Base-by-base conservation (phyloP, 2,113 vertebrate genomes). In the Pelobates fuscus region DNA sequence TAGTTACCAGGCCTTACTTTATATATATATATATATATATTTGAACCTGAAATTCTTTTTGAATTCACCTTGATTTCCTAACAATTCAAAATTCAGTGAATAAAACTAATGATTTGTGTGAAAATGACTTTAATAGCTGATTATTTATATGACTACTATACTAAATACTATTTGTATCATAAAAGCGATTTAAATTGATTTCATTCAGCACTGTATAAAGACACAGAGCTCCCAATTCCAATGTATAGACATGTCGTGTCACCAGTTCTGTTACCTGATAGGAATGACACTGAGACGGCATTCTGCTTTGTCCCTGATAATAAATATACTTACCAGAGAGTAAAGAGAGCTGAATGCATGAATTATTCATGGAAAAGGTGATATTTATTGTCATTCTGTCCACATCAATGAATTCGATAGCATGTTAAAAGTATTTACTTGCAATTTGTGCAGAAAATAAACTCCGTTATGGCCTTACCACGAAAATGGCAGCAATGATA, bases 301-400 rank as follows among this genome's bases (percentile, higher is more conserved):
- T 10, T 52, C 27, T 72, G 70, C 26, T 52, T 24, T 52, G 46
- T 29, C 20, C 25, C 43, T 30, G 25, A 27, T 11, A 46, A 58
- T 41, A 71, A 60, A 27, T 30, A 23, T 23, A 60, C 54, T 59
- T 44, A 4, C 23, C 15, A 29, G 37, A 30, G 46, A 20, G 57
- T 44, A 54, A 59, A 60, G n/a, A 63, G 70, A 63, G 46, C 70
- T 63, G 43, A 71, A 49, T 15, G 24, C 18, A 30, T 72, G 26
- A 72, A 72, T 72, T 63, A 72, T 72, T 72, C 15, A 72, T 21
- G n/a, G 63, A 63, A 71, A 44, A 44, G 24, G 23, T 71, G 37
- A 61, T 60, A 71, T 43, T 71, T 46, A 71, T 46, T 71, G 69
- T 71, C 57, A 61, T 61, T 44, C 57, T 61, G 69, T 61, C 66